phyloP scores from a whole-genome alignment of 2,113 vertebrate genomes.

The Vulpes lagopus region DNA sequence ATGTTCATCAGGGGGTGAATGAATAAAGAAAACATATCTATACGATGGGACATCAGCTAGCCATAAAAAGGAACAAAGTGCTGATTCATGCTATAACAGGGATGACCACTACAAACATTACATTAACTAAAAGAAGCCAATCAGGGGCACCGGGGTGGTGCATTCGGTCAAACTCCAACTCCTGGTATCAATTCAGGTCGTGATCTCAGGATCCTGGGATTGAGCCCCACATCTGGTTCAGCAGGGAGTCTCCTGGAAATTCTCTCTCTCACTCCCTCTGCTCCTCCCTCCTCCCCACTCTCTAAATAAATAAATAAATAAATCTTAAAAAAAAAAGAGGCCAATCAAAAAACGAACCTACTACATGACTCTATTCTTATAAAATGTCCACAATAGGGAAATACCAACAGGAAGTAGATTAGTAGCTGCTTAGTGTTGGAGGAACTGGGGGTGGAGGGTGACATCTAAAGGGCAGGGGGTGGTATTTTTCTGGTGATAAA shows the following conservation, averaged over 20 bases:
- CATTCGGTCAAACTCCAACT: neutral
- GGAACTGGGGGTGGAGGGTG: neutral
- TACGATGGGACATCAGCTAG: neutral
- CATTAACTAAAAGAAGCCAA: neutral
- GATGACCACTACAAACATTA: neutral
- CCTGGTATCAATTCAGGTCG: neutral
- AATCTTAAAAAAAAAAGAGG: neutral
- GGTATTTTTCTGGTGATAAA: conserved; percentile 33
- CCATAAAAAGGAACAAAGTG: neutral
- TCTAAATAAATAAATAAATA: neutral
- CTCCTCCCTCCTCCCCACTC: neutral
- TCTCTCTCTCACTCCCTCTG: neutral
- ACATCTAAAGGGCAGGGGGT: neutral
- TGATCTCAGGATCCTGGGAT: neutral
- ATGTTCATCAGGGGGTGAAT: neutral
- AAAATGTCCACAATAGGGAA: neutral
- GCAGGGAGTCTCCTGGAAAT: neutral
- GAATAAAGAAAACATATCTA: neutral
- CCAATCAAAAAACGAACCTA: neutral
- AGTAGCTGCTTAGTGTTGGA: neutral
- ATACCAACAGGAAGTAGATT: neutral
- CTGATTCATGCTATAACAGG: neutral
- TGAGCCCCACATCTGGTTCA: neutral
- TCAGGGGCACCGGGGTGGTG: neutral
- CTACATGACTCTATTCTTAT: neutral